These are phyloP conservation scores for Eubasilissa regina DNA, from an alignment of 1,140 invertebrate species.

Conservation along the genomic window DNA sequence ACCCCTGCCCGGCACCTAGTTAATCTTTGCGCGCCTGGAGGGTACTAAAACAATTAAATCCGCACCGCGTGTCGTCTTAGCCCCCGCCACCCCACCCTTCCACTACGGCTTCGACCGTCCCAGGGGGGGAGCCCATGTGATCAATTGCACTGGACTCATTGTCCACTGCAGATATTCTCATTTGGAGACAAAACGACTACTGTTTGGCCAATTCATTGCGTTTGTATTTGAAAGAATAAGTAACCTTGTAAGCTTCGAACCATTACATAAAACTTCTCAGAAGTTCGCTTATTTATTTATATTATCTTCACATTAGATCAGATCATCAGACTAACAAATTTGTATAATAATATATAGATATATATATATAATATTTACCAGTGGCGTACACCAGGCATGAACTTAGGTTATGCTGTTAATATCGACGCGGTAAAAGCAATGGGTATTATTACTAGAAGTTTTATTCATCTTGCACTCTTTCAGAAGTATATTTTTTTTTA, in stretches of 20 bases:
- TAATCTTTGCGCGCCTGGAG: constrained; percentile 47
- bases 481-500: too few species aligned
- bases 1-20: constrained; percentile 35
- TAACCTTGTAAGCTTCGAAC: not conserved
- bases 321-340: too few species aligned
- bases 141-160: constrained; percentile 13
- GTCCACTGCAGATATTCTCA: constrained; percentile 1
- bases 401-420: too few species aligned
- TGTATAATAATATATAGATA: too few species aligned
- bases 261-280: too few species aligned
- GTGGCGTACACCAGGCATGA: too few species aligned
- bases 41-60: constrained; percentile 58
- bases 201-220: constrained; percentile 6
- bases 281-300: too few species aligned
- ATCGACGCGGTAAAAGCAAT: too few species aligned
- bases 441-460: too few species aligned
- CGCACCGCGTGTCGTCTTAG: constrained; percentile 51
- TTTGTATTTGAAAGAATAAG: not conserved
- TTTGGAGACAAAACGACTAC: constrained; percentile 29
- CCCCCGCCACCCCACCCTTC: not conserved
- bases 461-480: too few species aligned
- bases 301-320: too few species aligned
- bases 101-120: not conserved
- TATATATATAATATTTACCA: too few species aligned
- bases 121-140: not conserved